phyloP scores from a whole-genome alignment of 2,888 invertebrate species.

The Acholoe squamosa region DNA sequence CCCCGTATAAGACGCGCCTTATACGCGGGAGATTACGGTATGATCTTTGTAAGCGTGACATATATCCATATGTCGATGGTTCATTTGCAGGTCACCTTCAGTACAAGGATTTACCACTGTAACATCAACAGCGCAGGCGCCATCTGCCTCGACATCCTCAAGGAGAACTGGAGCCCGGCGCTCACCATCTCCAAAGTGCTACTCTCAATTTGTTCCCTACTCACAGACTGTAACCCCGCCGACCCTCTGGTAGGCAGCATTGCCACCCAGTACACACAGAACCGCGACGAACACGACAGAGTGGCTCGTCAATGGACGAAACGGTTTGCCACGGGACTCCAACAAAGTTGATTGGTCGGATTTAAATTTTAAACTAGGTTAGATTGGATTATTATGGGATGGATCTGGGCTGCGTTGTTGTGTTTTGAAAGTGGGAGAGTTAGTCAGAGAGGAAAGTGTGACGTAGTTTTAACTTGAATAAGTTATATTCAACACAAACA shows the following conservation, averaged over 20 bases:
- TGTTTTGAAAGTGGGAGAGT: neutral
- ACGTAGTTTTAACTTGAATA: neutral
- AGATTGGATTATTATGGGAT: neutral
- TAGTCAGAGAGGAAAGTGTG: neutral
- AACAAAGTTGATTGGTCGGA: constrained; percentile 49
- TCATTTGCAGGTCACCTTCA: constrained; percentile 87
- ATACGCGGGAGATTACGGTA: no score
- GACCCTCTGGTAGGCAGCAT: constrained; percentile 99
- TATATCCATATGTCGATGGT: no score
- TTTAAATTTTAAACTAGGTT: neutral
- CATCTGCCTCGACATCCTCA: constrained; percentile 98
- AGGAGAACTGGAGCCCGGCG: constrained; percentile 99
- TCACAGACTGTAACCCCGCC: constrained; percentile 99
- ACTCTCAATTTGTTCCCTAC: constrained; percentile 97
- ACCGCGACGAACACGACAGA: constrained; percentile 98
- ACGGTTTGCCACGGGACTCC: constrained; percentile 90
- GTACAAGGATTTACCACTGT: constrained; percentile 99
- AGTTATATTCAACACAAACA: neutral
- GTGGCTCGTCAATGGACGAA: constrained; percentile 99
- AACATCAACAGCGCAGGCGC: constrained; percentile 99
- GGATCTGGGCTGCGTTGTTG: neutral
- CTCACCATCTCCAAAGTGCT: constrained; percentile 98
- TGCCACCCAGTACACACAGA: constrained; percentile 98
- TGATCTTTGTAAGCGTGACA: no score
- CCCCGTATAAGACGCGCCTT: no score